These are phyloP conservation scores for Hipparchia sbordonii DNA, from an alignment of 2,888 invertebrate genomes.

Conservation along the genomic window DNA sequence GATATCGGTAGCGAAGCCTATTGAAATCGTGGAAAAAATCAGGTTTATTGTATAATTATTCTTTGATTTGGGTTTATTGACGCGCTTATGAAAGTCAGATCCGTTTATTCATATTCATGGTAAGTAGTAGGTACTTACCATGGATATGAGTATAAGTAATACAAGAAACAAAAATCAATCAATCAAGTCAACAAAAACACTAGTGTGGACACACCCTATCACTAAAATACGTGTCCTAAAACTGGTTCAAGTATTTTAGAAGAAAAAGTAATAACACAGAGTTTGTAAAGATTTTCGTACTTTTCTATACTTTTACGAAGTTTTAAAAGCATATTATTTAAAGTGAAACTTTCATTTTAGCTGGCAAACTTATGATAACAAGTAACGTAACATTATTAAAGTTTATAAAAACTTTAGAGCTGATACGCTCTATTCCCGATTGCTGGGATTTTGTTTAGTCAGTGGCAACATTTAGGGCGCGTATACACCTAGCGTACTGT, in stretches of 20 bases:
- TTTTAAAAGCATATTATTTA: constrained; percentile 7
- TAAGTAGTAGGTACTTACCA: no score
- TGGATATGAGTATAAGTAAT: no score
- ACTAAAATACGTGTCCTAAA: background rate
- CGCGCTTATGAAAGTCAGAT: no score
- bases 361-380: background rate
- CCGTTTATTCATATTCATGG: no score
- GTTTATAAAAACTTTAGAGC: background rate
- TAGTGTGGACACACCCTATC: background rate
- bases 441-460: background rate
- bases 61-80: no score
- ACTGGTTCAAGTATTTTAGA: background rate
- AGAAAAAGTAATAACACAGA: background rate
- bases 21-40: no score
- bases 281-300: background rate
- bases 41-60: no score
- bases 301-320: constrained; percentile 9
- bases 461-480: no score
- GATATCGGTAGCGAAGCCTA: no score
- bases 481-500: no score
- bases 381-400: background rate
- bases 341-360: constrained; percentile 6
- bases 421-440: background rate
- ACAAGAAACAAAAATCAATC: no score
- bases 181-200: no score